Conservation (phyloP, 2,113 vertebrate species). For the Oreochromis aureus region DNA sequence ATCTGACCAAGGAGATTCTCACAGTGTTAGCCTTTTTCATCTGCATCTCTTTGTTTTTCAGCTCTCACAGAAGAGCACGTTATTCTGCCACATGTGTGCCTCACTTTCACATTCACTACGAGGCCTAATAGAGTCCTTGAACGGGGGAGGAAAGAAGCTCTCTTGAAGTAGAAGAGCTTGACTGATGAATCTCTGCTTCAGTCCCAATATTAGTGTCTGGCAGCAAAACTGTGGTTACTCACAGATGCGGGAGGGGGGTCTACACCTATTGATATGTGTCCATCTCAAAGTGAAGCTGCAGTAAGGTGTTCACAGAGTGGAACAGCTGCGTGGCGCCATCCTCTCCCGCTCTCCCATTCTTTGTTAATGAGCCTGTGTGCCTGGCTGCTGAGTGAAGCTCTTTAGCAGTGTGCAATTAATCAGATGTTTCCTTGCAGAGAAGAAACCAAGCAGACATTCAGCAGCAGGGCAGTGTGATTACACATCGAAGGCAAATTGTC, state of each 20-base stretch:
- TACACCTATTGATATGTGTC: slow-evolving; percentile 36
- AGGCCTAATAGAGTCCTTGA: slow-evolving; percentile 29
- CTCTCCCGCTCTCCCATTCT: slow-evolving; percentile 4
- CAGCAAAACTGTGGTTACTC: slow-evolving; percentile 15
- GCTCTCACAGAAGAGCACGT: background rate
- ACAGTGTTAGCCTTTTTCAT: background rate
- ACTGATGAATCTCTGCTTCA: slow-evolving; percentile 16
- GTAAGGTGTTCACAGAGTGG: slow-evolving; percentile 22
- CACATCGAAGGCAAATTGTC: slow-evolving; percentile 48
- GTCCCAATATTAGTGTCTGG: background rate
- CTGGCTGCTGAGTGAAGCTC: slow-evolving; percentile 59
- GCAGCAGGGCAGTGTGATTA: slow-evolving; percentile 47
- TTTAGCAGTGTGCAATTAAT: slow-evolving; percentile 70
- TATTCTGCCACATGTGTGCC: background rate
- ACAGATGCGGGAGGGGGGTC: background rate
- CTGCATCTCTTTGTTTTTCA: background rate
- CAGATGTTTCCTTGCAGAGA: slow-evolving; percentile 61
- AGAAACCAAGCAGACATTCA: slow-evolving; percentile 49
- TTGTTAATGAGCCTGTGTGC: slow-evolving; percentile 61
- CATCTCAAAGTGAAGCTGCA: slow-evolving; percentile 28
- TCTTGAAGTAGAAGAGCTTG: background rate
- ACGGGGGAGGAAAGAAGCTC: background rate
- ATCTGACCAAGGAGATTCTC: background rate
- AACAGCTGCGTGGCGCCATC: slow-evolving; percentile 37
- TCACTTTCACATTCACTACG: background rate